phyloP scores from a whole-genome alignment of 2,888 invertebrate genomes.

The Schizotus pectinicornis region DNA sequence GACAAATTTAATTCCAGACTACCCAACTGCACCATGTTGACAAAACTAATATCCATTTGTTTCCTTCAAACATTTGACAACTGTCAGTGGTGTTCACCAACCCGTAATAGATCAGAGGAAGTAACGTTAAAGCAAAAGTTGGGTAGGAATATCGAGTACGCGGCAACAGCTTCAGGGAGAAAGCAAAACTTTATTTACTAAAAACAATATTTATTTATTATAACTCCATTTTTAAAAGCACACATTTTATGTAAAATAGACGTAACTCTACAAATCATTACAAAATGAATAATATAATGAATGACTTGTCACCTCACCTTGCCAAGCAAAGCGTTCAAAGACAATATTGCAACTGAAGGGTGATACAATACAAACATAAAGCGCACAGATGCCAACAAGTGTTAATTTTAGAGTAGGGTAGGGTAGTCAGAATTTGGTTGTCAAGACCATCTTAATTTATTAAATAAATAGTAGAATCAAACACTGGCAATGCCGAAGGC shows the following conservation, averaged over 20 bases:
- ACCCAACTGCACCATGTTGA: too few species aligned
- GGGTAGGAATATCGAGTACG: too few species aligned
- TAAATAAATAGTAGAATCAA: conserved; percentile 40
- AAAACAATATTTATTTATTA: conserved; percentile 54
- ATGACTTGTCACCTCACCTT: conserved; percentile 49
- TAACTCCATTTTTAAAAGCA: conserved; percentile 55
- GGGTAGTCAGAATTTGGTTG: conserved; percentile 12
- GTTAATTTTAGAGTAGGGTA: conserved; percentile 12
- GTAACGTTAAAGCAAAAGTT: too few species aligned
- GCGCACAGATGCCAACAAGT: conserved; percentile 30
- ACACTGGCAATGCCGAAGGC: conserved; percentile 41
- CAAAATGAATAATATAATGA: conserved; percentile 45
- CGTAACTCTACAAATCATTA: conserved; percentile 50
- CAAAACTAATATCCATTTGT: too few species aligned
- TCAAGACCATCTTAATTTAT: conserved; percentile 14
- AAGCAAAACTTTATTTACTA: conserved; percentile 46
- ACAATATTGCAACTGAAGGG: conserved; percentile 34
- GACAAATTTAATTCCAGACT: too few species aligned
- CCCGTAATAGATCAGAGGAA: too few species aligned
- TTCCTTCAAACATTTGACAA: too few species aligned
- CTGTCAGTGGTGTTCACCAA: too few species aligned
- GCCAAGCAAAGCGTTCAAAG: conserved; percentile 48
- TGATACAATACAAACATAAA: conserved; percentile 32
- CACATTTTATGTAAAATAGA: conserved; percentile 54
- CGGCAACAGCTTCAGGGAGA: too few species aligned